These are phyloP conservation scores for Plagodis dolabraria DNA, from an alignment of 2,888 invertebrate species.

Conservation along the genomic window DNA sequence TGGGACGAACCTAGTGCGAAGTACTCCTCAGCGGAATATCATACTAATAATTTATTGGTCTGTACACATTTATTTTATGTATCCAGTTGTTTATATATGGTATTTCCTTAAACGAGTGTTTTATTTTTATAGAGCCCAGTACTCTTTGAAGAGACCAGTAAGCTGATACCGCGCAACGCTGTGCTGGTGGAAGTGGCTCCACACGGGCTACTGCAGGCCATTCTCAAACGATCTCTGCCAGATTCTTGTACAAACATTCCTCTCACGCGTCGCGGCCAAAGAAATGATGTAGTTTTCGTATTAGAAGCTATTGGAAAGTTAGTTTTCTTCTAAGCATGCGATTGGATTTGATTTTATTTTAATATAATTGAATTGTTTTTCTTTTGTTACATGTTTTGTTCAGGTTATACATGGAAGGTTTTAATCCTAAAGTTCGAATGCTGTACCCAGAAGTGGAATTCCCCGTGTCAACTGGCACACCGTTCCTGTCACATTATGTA, in stretches of 20 bases:
- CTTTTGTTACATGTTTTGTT: neutral
- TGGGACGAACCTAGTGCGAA: constrained; percentile 80
- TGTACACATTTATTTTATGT: too few species aligned
- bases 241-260: constrained; percentile 87
- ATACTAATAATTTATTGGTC: constrained; percentile 90
- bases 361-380: too few species aligned
- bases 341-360: too few species aligned
- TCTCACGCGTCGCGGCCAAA: constrained; percentile 88
- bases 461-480: constrained; percentile 93
- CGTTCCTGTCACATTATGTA: constrained; percentile 90
- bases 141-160: constrained; percentile 90
- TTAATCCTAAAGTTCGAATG: constrained; percentile 87
- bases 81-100: too few species aligned
- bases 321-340: constrained; percentile 22
- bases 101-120: too few species aligned
- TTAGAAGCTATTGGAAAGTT: constrained; percentile 80
- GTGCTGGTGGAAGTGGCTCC: constrained; percentile 94
- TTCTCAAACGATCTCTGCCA: constrained; percentile 87
- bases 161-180: constrained; percentile 90
- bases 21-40: constrained; percentile 91
- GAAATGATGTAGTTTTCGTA: constrained; percentile 83
- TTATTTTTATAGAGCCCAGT: constrained; percentile 74
- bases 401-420: constrained; percentile 90
- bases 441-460: constrained; percentile 90
- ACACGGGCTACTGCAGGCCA: constrained; percentile 90